Evolutionary conservation across 2,113 vertebrate species (phyloP), one percentile per base, ranked within the genome.

Genomic region (Phyllostomus discolor): DNA sequence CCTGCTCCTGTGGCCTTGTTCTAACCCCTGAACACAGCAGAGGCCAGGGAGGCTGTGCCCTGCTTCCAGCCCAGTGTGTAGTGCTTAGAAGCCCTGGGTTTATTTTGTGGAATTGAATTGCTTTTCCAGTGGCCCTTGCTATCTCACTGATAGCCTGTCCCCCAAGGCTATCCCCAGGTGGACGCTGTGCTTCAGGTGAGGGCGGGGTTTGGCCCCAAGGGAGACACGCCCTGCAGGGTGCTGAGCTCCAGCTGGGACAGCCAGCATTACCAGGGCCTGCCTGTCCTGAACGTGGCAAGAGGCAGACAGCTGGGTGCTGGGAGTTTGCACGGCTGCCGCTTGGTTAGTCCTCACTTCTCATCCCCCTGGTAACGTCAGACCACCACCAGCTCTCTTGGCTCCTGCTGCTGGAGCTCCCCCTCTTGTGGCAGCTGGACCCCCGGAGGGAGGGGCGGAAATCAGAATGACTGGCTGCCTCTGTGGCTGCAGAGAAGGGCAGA

Each of bases 1-100:
- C 83, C 88, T 83, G 75, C 10, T 62, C 26, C 88, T 93, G 85
- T 84, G 92, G 97, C 81, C 94, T 86, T 8, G 90, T 70, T 57
- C 97, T n/a, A n/a, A 78, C n/a, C 7, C 41, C 8, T 16, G 2
- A 1, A 9, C 4, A 0, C 5, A 48, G 2, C 0, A 4, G 28
- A 1, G 10, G 20, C 0, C 4, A 3, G 33, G 38, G 41, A 24
- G 4, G 2, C n/a, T 5, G 0, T 46, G 24, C n/a, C 76, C 38
- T 82, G 35, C 70, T 75, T 33, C 19, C 50, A 62, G 54, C 17
- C 19, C 31, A 59, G 11, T 3, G 0, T 10, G 22, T 22, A 43
- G 24, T 50, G 73, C 43, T 80, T 35, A 26, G 73, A 35, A 70
- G 33, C 4, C n/a, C 28, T 19, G 11, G 52, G 43, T 62, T 85